phyloP scores from a whole-genome alignment of 1,140 invertebrate genomes.

The Centruroides vittatus region DNA sequence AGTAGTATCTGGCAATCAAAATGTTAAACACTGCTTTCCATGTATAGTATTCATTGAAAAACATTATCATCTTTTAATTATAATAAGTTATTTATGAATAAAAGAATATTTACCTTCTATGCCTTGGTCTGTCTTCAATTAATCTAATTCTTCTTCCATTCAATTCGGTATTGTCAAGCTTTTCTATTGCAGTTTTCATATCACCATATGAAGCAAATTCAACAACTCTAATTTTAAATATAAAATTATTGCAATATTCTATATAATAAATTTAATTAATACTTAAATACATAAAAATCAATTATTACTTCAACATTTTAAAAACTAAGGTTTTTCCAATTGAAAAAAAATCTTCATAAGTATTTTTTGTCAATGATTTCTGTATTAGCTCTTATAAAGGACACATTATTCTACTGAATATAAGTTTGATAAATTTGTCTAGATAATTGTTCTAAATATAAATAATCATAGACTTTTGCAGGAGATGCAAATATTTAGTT shows the following conservation, averaged over 20 bases:
- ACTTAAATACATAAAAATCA: not conserved
- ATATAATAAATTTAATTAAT: not conserved
- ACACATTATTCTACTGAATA: too few relatives aligned
- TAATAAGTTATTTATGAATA: constrained; percentile 25
- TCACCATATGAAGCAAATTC: constrained; percentile 85
- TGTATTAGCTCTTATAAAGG: too few relatives aligned
- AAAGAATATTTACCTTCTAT: constrained; percentile 17
- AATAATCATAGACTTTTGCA: too few relatives aligned
- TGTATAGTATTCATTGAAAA: not conserved
- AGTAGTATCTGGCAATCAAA: not conserved
- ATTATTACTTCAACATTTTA: not conserved
- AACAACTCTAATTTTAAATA: constrained; percentile 54
- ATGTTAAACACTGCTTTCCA: not conserved
- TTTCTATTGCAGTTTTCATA: constrained; percentile 90
- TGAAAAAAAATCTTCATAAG: too few relatives aligned
- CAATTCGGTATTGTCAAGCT: constrained; percentile 87
- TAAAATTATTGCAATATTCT: constrained; percentile 3
- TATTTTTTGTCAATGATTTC: too few relatives aligned
- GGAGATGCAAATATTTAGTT: too few relatives aligned
- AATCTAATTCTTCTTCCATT: constrained; percentile 81
- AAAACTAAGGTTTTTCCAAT: not conserved
- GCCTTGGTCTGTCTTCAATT: constrained; percentile 56
- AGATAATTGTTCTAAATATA: too few relatives aligned
- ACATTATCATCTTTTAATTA: not conserved
- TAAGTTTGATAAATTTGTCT: too few relatives aligned